phyloP scores from a whole-genome alignment of 2,797 vertebrate genomes.

The Lateolabrax maculatus region DNA sequence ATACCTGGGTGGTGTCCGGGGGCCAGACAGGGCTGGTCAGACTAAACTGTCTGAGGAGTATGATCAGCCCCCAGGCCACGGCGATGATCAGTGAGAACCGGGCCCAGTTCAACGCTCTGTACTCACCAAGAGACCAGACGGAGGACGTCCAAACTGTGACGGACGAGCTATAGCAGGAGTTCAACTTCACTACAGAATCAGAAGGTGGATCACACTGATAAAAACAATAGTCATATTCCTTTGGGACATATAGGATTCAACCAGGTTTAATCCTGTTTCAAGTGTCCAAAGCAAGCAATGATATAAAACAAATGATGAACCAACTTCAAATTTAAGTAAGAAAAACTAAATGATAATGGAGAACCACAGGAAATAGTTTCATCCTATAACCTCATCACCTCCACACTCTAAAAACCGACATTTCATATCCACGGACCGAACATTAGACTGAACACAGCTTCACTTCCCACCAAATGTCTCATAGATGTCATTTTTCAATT shows the following conservation, averaged over 20 bases:
- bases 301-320: not conserved
- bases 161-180: slow-evolving; percentile 49
- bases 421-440: not conserved
- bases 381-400: not conserved
- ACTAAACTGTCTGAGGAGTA: slow-evolving; percentile 86
- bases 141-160: not conserved
- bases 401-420: not conserved
- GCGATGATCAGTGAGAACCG: slow-evolving; percentile 80
- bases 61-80: slow-evolving; percentile 79
- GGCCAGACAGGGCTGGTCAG: slow-evolving; percentile 93
- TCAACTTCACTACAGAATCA: not conserved
- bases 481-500: not conserved
- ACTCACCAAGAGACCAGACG: slow-evolving; percentile 41
- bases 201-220: slow-evolving; percentile 20
- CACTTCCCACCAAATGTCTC: not conserved
- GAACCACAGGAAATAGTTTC: not conserved
- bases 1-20: slow-evolving; percentile 89
- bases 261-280: not conserved
- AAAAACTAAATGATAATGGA: not conserved
- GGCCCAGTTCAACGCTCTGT: slow-evolving; percentile 82
- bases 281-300: not conserved
- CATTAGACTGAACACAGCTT: not conserved
- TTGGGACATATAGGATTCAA: too few relatives aligned
- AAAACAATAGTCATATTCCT: too few relatives aligned
- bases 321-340: not conserved